Percentiles rank a stretch among this genome's conserved stretches.
Evolutionary conservation across 2,113 vertebrate genomes (phyloP).

Genomic region (Passer montanus): DNA sequence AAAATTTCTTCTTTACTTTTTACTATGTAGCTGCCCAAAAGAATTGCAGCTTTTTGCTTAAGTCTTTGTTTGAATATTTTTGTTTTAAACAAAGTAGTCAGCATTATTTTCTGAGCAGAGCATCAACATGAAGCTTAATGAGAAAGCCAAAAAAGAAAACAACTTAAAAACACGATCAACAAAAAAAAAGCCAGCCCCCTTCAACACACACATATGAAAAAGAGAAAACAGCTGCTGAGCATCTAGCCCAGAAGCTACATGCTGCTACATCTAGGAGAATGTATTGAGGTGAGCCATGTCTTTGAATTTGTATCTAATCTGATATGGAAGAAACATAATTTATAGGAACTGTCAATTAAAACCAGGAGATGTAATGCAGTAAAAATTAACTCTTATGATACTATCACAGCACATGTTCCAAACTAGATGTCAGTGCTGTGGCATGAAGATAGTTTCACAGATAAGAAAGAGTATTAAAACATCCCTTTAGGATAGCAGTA

Average conservation of each 20-base stretch:
- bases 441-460: background rate
- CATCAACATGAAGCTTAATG: background rate
- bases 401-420: background rate
- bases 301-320: background rate
- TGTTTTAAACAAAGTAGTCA: background rate
- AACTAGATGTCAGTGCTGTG: background rate
- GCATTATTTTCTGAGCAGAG: background rate
- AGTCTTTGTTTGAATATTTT: background rate
- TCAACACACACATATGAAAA: background rate
- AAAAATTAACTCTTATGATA: background rate
- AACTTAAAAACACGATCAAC: background rate
- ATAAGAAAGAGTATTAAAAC: background rate
- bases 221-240: background rate
- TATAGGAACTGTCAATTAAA: background rate
- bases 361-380: background rate
- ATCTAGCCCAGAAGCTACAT: background rate
- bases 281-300: background rate
- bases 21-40: background rate
- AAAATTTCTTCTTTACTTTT: background rate
- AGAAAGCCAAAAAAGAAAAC: background rate
- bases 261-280: background rate
- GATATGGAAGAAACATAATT: background rate
- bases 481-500: background rate
- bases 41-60: background rate
- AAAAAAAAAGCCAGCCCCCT: rapidly evolving